Conservation (phyloP, 30 jellyfish, hydroid and myxozoan genomes). For the Aurelia aurita complex sp. Pacific region DNA sequence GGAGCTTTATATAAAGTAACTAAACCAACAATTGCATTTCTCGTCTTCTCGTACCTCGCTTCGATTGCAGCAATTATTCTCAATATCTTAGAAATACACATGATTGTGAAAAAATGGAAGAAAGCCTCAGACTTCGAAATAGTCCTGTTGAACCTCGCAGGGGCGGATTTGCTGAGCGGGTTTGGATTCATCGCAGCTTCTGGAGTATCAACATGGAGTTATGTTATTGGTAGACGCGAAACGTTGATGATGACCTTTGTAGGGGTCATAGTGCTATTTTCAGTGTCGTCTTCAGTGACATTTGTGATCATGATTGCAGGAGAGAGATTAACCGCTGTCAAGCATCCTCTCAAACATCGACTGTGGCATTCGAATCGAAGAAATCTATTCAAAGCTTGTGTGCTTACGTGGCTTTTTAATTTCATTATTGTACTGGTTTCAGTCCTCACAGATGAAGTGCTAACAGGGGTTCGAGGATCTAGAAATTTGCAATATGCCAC, state of each 20-base stretch:
- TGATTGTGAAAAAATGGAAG: background rate
- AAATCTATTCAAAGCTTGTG: background rate
- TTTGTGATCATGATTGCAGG: too few relatives aligned
- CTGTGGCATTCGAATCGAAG: background rate
- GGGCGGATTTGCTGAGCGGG: conserved; percentile 29
- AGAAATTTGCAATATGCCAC: background rate
- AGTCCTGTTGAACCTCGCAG: conserved; percentile 45
- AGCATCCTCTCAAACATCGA: too few relatives aligned
- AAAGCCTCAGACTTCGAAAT: conserved; percentile 31
- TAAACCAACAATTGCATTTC: background rate
- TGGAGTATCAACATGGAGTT: background rate
- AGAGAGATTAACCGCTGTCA: too few relatives aligned
- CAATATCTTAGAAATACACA: conserved; percentile 15
- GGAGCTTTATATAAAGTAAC: too few relatives aligned
- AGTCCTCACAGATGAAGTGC: background rate
- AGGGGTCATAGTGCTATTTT: too few relatives aligned
- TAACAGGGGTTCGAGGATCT: background rate
- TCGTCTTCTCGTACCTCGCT: conserved; percentile 1
- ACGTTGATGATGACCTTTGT: too few relatives aligned
- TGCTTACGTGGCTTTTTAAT: conserved; percentile 19
- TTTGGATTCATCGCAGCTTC: background rate
- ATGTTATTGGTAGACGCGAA: too few relatives aligned
- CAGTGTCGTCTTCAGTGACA: too few relatives aligned
- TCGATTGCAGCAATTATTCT: conserved; percentile 2
- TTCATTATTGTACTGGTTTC: background rate